Evolutionary conservation across 2,888 invertebrate species (phyloP).

Genomic region (Caenorhabditis drosophilae): DNA sequence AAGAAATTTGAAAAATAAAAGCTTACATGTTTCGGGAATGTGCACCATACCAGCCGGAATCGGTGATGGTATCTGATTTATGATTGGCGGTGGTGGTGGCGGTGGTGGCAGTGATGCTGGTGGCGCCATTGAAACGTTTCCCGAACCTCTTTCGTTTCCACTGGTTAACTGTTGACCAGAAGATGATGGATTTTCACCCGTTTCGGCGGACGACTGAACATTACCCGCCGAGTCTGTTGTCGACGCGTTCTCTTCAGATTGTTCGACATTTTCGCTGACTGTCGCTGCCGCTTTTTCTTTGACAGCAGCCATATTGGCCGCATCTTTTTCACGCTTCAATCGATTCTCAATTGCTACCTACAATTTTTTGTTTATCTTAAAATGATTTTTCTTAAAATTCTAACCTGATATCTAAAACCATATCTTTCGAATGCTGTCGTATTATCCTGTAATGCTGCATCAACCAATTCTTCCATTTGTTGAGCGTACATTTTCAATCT

Average conservation of each 20-base stretch:
- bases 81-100: background rate
- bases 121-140: background rate
- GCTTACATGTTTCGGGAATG: constrained; percentile 32
- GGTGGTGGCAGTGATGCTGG: too few relatives aligned
- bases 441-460: constrained; percentile 12
- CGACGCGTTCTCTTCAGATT: background rate
- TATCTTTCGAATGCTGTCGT: constrained; percentile 26
- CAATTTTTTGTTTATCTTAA: constrained; percentile 3
- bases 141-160: background rate
- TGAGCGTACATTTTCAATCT: constrained; percentile 28
- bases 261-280: background rate
- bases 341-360: constrained; percentile 6
- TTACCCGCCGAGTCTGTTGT: background rate
- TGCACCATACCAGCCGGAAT: constrained; percentile 35
- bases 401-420: constrained; percentile 33
- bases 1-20: background rate
- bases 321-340: constrained; percentile 1
- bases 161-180: background rate
- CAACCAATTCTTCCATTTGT: constrained; percentile 39
- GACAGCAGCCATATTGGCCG: too few relatives aligned
- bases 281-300: too few relatives aligned
- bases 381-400: background rate
- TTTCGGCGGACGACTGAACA: too few relatives aligned
- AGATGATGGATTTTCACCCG: too few relatives aligned
- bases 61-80: constrained; percentile 17